Evolutionary conservation across 2,113 vertebrate species (phyloP), one percentile per base, ranked within the genome.

Genomic region (Eonycteris spelaea): DNA sequence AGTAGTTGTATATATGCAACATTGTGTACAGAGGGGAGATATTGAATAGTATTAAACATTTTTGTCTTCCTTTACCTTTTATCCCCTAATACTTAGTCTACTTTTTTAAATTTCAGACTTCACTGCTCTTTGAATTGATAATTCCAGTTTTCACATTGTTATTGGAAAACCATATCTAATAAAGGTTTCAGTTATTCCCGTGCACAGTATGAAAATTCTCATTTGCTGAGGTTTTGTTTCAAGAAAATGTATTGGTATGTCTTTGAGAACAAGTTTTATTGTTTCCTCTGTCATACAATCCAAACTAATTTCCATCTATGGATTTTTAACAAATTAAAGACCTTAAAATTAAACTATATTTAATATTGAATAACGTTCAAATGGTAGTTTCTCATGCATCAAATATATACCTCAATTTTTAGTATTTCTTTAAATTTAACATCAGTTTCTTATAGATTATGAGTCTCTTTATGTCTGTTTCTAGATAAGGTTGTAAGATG

Each of bases 171-270:
- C 94, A n/a, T 94, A 96, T 97, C 91, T 97, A 97, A 97, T 97
- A 97, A 98, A 97, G 73, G 85, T 89, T 96, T 96, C 96, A 95
- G 97, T 97, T 97, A 97, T 80, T 97, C 71, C 94, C 93, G 91
- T 73, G 63, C 68, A 96, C 74, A 97, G 59, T 96, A 95, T 95
- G 87, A 97, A 92, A 96, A 93, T 96, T 95, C 85, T 96, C 63
- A 8, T 97, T 97, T 93, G 82, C 82, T 83, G 59, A 95, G 75
- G 65, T 95, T 95, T 85, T 96, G 59, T 94, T 95, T 88, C 8
- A 93, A 93, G 83, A 87, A 90, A 92, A 87, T 92, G 33, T 91
- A 91, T 43, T 91, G 90, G 48, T 77, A 93, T 93, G 63, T 95
- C 43, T 95, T 84, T 92, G 63, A 92, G 85, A 94, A 71, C 38